Evolutionary conservation across 2,797 vertebrate genomes (phyloP), one percentile per base, ranked within the genome.

Genomic region (Pogoniulus pusillus): DNA sequence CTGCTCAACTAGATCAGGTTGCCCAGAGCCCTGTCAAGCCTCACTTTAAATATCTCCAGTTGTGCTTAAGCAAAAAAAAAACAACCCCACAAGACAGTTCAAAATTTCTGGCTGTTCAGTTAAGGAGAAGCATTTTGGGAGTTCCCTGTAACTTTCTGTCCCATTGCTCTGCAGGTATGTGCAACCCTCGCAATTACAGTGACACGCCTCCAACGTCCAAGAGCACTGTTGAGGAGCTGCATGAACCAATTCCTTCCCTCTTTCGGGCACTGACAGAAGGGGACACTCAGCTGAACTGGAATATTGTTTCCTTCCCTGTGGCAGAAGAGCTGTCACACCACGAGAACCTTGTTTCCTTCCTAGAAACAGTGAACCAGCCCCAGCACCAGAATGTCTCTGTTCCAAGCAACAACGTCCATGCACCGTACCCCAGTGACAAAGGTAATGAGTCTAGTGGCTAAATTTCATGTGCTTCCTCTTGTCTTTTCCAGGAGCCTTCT

Each of bases 171-270:
- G 65, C 85, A 99, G 99, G 99, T 65, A 99, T 99, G 99, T 99
- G 99, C 85, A 99, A 99, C 96, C 99, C 99, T 85, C 98, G 98
- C 91, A 99, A 99, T 97, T 99, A 99, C 93, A 99, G 98, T 15
- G 99, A 99, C 97, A 99, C 99, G 1, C 99, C 99, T 4, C 98
- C 99, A 27, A 99, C 99, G 2, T 99, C 99, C 7, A 99, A 99
- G 97, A 99, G 99, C 97, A 99, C 99, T 0, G 99, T 99, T 1
- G 99, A 99, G 95, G 99, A 99, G 95, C 96, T 99, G 81, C 98
- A 99, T 34, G 98, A 98, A 30, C 98, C 99, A 2, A 99, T 99
- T 95, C 99, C 99, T 6, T 99, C 99, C 7, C 98, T 99, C 84
- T 99, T 99, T 97, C 98, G 98, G 11, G 99, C 99, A 0, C 98